Evolutionary conservation across 2,113 vertebrate species (phyloP).

Genomic region (Chionodraco myersi): DNA sequence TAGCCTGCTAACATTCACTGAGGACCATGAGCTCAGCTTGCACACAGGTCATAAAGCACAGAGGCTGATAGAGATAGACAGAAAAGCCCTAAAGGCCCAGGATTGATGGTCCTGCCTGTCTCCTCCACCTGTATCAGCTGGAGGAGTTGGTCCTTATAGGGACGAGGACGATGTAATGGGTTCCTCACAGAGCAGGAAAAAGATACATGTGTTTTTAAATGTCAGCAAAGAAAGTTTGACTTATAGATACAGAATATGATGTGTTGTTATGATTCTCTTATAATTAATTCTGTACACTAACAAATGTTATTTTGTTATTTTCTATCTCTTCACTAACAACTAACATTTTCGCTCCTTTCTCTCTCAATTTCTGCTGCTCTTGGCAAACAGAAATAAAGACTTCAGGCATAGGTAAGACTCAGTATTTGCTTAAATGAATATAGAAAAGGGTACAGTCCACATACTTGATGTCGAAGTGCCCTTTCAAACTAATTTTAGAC

Average conservation of each 20-base stretch:
- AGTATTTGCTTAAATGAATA: constrained; percentile 22
- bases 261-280: constrained; percentile 30
- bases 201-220: constrained; percentile 35
- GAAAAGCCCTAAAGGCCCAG: constrained; percentile 59
- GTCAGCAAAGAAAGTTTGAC: constrained; percentile 22
- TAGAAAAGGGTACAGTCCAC: not conserved
- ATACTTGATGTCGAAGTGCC: not conserved
- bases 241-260: not conserved
- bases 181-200: constrained; percentile 40
- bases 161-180: constrained; percentile 24
- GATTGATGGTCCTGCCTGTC: constrained; percentile 60
- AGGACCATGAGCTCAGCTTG: constrained; percentile 56
- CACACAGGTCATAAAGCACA: constrained; percentile 61
- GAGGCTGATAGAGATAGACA: constrained; percentile 63
- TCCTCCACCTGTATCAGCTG: constrained; percentile 70
- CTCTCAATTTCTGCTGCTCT: constrained; percentile 79
- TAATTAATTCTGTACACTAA: constrained; percentile 53
- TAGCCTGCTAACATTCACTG: constrained; percentile 31
- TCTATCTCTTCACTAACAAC: constrained; percentile 61
- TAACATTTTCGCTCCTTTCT: constrained; percentile 69
- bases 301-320: constrained; percentile 39
- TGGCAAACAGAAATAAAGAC: constrained; percentile 99
- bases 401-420: constrained; percentile 99
- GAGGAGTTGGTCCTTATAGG: constrained; percentile 46
- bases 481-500: constrained; percentile 23